Conservation (phyloP, 2,797 vertebrate species). For the Lophius americanus region DNA sequence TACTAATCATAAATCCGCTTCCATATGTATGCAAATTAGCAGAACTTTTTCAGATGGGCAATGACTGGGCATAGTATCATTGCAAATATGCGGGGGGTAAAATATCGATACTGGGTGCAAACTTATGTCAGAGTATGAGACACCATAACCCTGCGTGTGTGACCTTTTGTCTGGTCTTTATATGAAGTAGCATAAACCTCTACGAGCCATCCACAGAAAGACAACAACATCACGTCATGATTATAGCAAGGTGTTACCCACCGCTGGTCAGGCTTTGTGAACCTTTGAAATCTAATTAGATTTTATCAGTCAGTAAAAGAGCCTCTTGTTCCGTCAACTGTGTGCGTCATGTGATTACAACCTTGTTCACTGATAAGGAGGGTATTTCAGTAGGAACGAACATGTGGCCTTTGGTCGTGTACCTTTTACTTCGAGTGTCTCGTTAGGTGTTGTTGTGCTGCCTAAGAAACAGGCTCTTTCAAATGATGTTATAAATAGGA, state of each 20-base stretch:
- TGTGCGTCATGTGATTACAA: conserved; percentile 68
- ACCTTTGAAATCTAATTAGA: conserved; percentile 78
- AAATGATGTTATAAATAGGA: background rate
- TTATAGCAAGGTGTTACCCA: conserved; percentile 59
- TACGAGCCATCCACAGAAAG: conserved; percentile 13
- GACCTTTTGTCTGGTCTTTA: background rate
- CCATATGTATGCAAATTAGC: conserved; percentile 1
- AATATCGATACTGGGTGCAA: conserved; percentile 4
- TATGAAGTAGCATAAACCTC: conserved; percentile 12
- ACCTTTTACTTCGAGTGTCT: conserved; percentile 28
- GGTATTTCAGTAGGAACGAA: conserved; percentile 59
- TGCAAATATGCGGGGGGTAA: conserved; percentile 3
- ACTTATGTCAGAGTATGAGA: background rate
- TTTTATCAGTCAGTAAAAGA: conserved; percentile 74
- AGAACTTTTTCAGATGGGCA: background rate
- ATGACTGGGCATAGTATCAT: background rate
- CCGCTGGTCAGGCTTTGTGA: conserved; percentile 43
- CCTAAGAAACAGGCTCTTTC: background rate
- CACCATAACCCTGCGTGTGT: background rate
- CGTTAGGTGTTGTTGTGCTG: conserved; percentile 3
- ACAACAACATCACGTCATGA: conserved; percentile 19
- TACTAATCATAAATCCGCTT: background rate
- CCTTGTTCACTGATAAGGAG: conserved; percentile 62
- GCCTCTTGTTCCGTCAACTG: conserved; percentile 54
- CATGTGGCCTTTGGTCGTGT: conserved; percentile 52